Evolutionary conservation across 2,797 vertebrate genomes (phyloP).

Genomic region (Peromyscus nudipes): DNA sequence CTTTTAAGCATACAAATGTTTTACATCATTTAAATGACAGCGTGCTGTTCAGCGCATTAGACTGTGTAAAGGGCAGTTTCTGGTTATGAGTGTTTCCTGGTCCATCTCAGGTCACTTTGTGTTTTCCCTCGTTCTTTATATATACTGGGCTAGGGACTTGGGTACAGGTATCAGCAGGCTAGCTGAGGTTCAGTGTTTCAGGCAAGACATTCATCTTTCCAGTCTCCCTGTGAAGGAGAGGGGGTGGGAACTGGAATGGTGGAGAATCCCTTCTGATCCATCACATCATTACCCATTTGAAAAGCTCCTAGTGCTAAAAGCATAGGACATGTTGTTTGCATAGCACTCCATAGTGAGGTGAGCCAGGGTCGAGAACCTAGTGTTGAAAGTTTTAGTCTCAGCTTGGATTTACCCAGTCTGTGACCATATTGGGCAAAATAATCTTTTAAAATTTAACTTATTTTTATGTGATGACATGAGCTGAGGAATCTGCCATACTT

Average conservation of each 20-base stretch:
- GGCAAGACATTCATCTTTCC: slow-evolving; percentile 54
- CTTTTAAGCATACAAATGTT: neutral
- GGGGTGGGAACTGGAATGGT: neutral
- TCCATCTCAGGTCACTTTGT: neutral
- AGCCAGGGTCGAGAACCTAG: neutral
- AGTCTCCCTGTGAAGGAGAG: neutral
- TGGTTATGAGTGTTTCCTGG: neutral
- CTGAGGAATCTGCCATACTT: slow-evolving; percentile 2
- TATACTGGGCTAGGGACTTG: slow-evolving; percentile 1
- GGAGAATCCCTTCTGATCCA: neutral
- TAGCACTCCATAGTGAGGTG: neutral
- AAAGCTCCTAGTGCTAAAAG: slow-evolving; percentile 5
- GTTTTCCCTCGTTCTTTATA: neutral
- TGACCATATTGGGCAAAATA: neutral
- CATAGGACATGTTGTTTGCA: neutral
- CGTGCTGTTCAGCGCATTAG: slow-evolving; percentile 17
- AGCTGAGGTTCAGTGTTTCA: slow-evolving; percentile 16
- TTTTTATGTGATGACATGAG: neutral
- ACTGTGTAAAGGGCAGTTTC: neutral
- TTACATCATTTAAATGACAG: neutral
- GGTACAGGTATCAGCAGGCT: neutral
- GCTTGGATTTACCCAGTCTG: neutral
- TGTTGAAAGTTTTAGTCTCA: neutral
- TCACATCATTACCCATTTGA: neutral
- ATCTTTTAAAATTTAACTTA: slow-evolving; percentile 43